Conservation (phyloP, 2,797 vertebrate genomes). For the Cossypha niveicapilla region DNA sequence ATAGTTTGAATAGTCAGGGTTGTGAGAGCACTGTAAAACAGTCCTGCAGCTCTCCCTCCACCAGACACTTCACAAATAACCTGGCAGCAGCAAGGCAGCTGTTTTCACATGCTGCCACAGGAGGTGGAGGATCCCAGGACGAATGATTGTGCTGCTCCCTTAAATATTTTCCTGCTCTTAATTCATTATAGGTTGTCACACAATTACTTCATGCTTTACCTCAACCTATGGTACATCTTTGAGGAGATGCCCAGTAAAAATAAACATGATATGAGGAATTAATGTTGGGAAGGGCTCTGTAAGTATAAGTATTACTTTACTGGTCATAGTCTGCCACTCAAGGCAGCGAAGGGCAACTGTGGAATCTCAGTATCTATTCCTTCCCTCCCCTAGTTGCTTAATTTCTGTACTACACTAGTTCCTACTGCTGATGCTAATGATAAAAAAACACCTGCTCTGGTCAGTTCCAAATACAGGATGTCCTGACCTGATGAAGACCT, state of each 20-base stretch:
- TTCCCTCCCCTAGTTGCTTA: accelerated
- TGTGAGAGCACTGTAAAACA: not conserved
- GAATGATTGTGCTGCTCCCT: not conserved
- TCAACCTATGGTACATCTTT: not conserved
- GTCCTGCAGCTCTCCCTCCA: not conserved
- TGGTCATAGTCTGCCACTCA: not conserved
- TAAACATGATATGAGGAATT: not conserved
- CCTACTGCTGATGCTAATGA: not conserved
- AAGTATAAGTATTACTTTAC: not conserved
- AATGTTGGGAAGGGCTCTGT: not conserved
- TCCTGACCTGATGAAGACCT: not conserved
- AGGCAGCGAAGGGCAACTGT: not conserved
- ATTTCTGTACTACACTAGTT: not conserved
- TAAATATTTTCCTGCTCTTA: not conserved
- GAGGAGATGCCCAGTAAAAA: not conserved
- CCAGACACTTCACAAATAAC: not conserved
- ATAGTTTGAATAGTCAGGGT: accelerated
- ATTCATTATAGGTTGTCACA: not conserved
- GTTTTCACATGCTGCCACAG: not conserved
- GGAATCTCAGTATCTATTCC: not conserved
- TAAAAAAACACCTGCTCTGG: not conserved
- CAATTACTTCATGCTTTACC: not conserved
- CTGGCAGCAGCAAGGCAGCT: not conserved
- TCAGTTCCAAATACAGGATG: not conserved
- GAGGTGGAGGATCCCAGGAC: not conserved